These are phyloP conservation scores for Agrenia bidenticulata DNA, from an alignment of 2,888 invertebrate genomes.

Conservation along the genomic window DNA sequence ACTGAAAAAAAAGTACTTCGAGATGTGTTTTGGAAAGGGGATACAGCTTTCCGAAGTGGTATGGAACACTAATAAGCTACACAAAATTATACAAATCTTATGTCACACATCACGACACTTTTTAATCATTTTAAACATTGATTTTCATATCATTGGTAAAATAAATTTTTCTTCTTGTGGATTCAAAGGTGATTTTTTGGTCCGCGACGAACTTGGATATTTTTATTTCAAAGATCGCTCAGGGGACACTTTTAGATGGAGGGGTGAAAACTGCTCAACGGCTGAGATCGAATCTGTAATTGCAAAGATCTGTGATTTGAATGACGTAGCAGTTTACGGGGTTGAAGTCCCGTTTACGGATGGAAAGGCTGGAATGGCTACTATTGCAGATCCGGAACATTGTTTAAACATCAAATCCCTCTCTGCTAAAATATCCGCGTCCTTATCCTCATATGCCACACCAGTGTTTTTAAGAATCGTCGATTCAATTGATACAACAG, in stretches of 20 bases:
- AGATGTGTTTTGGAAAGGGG: constrained; percentile 86
- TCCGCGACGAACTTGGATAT: constrained; percentile 88
- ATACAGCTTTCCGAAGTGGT: constrained; percentile 85
- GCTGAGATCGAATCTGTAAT: constrained; percentile 78
- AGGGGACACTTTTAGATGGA: constrained; percentile 82
- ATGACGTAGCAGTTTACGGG: constrained; percentile 91
- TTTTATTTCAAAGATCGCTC: constrained; percentile 92
- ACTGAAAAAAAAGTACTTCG: constrained; percentile 86
- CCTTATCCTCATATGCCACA: no score
- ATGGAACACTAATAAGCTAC: no score
- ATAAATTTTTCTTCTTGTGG: background rate
- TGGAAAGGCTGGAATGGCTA: constrained; percentile 94
- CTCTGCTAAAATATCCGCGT: no score
- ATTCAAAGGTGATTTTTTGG: constrained; percentile 69
- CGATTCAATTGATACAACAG: no score
- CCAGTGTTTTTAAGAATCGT: no score
- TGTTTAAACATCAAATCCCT: no score
- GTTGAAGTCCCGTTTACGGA: constrained; percentile 80
- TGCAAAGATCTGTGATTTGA: constrained; percentile 75
- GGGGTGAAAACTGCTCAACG: constrained; percentile 46
- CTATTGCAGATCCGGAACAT: constrained; percentile 75
- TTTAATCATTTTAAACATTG: no score
- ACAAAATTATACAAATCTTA: no score
- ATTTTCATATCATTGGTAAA: no score
- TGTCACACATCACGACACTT: no score